Base-by-base conservation (phyloP, 2,888 invertebrate genomes). In the Tetragonula carbonaria region DNA sequence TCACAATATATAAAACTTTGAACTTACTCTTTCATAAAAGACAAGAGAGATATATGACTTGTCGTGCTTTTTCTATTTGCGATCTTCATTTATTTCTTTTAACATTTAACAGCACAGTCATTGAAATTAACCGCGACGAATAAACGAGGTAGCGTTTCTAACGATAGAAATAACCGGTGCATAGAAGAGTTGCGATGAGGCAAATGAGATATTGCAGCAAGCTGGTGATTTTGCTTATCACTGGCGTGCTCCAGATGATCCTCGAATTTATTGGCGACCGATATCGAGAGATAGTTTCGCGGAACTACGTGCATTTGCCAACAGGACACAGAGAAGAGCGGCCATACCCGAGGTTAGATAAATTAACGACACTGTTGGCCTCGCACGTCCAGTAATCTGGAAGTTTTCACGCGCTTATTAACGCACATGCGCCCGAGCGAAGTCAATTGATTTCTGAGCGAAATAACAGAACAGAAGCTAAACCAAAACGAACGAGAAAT, bases 381-480 rank as follows among this genome's bases (percentile, higher is more conserved):
- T 65, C 55, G 63, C 28, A 50, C 38, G 59, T 63, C 14, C 53
- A 18, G 74, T 71, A 75, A 83, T 70, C 73, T 84, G 79, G 65
- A 81, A 81, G 66, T 51, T 23, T 63, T 68, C 23, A 13, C 59
- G 67, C 75, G 21, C 18, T 65, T 59, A 82, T 70, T 55, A 57
- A 59, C 38, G 70, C 51, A 11, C 18, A 55, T 62, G 38, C n/a
- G n/a, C 16, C 11, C 51, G n/a, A 71, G 28, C 55, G 23, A 74
- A 67, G 53, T 87, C 75, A 78, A 88, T 87, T 88, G 85, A 85
- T 62, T 81, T 21, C 53, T 38, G 33, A 51, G 50, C 21, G 45
- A 85, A 82, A 77, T 74, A 77, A 83, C 80, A 72, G 53, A 73
- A 28, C 5, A n/a, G 23, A 23, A 45, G 50, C 51, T 33, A 59